phyloP scores from a whole-genome alignment of 2,888 invertebrate species.

The Emmelina monodactyla region DNA sequence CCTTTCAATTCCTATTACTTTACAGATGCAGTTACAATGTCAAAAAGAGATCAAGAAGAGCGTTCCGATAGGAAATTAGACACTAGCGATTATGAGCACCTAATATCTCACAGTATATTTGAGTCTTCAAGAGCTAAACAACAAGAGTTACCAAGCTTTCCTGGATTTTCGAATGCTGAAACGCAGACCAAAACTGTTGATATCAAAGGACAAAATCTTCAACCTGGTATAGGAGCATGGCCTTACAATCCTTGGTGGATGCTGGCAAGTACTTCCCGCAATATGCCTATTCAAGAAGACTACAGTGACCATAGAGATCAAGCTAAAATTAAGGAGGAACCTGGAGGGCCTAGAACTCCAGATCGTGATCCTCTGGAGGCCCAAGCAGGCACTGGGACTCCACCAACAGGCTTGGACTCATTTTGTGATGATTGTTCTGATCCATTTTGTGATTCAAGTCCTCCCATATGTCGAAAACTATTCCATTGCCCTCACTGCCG shows the following conservation, averaged over 20 bases:
- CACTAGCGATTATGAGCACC: constrained; percentile 55
- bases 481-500: constrained; percentile 65
- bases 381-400: constrained; percentile 39
- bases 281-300: constrained; percentile 51
- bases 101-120: constrained; percentile 58
- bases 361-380: constrained; percentile 51
- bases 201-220: constrained; percentile 43
- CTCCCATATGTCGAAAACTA: constrained; percentile 50
- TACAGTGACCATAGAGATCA: constrained; percentile 54
- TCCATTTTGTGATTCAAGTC: constrained; percentile 60
- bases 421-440: constrained; percentile 64
- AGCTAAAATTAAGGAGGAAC: constrained; percentile 56
- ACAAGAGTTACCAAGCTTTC: constrained; percentile 57
- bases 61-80: constrained; percentile 57
- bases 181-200: constrained; percentile 60
- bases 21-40: constrained; percentile 32
- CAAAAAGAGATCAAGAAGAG: constrained; percentile 57
- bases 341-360: constrained; percentile 45
- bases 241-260: constrained; percentile 66
- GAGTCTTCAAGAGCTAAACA: constrained; percentile 49
- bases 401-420: constrained; percentile 50
- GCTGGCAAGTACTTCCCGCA: constrained; percentile 57
- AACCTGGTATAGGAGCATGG: constrained; percentile 52
- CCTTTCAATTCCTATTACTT: not conserved
- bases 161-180: constrained; percentile 60